Evolutionary conservation across 1,140 invertebrate species (phyloP).

Genomic region (Ceratosolen fusciceps): DNA sequence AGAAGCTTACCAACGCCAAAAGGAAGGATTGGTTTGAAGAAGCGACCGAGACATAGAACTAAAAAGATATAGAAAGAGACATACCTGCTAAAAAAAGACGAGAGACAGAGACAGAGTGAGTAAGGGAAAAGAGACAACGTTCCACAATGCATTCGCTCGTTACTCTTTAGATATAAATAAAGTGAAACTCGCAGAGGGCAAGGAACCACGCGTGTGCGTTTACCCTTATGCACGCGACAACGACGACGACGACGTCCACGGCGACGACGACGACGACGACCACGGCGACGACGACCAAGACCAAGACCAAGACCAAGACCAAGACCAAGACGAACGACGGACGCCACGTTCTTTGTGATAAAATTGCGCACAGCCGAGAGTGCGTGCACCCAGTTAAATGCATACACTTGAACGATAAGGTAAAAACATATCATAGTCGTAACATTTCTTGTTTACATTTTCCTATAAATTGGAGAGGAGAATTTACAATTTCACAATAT

Average conservation of each 20-base stretch:
- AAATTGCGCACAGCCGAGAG: constrained; percentile 24
- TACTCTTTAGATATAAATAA: constrained; percentile 59
- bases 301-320: background rate
- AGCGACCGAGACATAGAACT: constrained; percentile 14
- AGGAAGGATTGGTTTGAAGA: background rate
- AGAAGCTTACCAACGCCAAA: background rate
- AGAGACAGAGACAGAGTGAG: background rate
- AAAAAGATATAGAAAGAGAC: constrained; percentile 20
- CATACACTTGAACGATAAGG: background rate
- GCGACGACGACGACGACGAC: constrained; percentile 32
- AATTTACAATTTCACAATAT: no score
- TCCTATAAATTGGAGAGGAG: background rate
- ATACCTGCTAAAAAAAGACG: constrained; percentile 28
- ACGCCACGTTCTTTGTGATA: constrained; percentile 35
- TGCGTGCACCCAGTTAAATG: background rate
- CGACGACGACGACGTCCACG: constrained; percentile 16
- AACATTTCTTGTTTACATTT: background rate
- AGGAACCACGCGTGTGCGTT: constrained; percentile 53
- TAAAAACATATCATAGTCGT: background rate
- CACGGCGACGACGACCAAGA: constrained; percentile 23
- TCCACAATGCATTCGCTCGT: constrained; percentile 48
- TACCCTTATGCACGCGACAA: constrained; percentile 15
- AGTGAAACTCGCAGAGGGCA: constrained; percentile 54
- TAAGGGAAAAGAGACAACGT: background rate
- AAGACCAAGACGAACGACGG: background rate